phyloP scores from a whole-genome alignment of 2,113 vertebrate genomes.

The Equus quagga region DNA sequence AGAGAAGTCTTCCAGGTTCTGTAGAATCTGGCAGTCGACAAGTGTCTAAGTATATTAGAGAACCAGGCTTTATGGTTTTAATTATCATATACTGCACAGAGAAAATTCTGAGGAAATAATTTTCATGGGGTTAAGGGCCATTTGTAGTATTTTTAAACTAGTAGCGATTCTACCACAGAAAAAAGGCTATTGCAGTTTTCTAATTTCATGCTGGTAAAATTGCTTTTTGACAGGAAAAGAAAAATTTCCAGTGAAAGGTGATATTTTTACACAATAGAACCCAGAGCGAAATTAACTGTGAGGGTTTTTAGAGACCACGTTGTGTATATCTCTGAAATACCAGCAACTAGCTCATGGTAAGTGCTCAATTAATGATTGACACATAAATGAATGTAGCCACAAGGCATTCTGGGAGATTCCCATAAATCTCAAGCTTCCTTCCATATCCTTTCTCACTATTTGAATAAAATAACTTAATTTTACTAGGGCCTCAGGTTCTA shows the following conservation, averaged over 20 bases:
- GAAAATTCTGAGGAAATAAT: background rate
- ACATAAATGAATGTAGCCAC: background rate
- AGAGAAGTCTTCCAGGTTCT: background rate
- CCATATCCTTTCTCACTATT: background rate
- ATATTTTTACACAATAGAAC: background rate
- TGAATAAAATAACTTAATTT: background rate
- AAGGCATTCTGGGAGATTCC: background rate
- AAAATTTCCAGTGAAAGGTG: background rate
- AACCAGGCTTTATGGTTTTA: background rate
- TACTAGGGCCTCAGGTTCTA: background rate
- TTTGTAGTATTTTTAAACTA: background rate
- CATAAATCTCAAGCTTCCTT: background rate
- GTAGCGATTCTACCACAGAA: background rate
- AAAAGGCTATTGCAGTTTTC: background rate
- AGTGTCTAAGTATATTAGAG: background rate
- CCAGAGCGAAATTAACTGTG: background rate
- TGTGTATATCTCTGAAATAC: background rate
- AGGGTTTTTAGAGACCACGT: background rate
- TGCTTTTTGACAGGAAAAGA: background rate
- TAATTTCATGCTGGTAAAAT: background rate
- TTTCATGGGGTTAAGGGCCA: background rate
- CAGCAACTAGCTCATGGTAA: background rate
- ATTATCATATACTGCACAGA: background rate
- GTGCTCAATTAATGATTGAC: background rate
- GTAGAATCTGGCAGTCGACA: background rate